Evolutionary conservation across 2,797 vertebrate species (phyloP), one percentile per base, ranked within the genome.

Genomic region (Parauchenoglanis ngamensis): DNA sequence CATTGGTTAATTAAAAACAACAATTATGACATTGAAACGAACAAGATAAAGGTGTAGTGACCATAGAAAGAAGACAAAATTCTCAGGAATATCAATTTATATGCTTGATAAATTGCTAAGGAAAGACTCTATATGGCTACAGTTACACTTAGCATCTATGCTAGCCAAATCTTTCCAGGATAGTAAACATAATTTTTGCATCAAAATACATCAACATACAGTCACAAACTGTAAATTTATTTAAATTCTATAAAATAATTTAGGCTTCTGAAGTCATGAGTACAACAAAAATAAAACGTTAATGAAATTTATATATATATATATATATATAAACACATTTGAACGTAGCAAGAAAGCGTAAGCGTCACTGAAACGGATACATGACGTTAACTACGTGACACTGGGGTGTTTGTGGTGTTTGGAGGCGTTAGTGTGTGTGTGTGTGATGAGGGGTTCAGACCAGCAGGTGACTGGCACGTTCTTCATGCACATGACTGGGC

Each of bases 401-500:
- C 28, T n/a, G 78, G 31, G 11, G 57, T 46, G 57, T 79, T 35
- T 79, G 54, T 35, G 75, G 54, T 78, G 73, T 59, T 57, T 40
- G 31, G 21, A 40, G 19, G 54, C 19, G 56, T 54, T 31, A 49
- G 84, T 76, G 81, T 78, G 81, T 76, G 81, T 78, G 81, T 85
- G 90, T 79, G 85, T 57, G 86, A 93, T 93, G 77, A 77, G 91
- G 92, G 94, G 56, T 83, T 83, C n/a, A 75, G 94, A 95, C 93
- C 95, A 95, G 94, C 94, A 91, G 93, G 95, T 95, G 96, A 94
- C 93, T 95, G 95, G 94, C 95, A 94, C 91, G 93, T 93, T 93
- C 94, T 94, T 95, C 93, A 94, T 95, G 92, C 96, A 95, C 95
- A 96, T 95, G 95, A 96, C 94, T 95, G 95, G 95, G 92, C 94